phyloP scores from a whole-genome alignment of 2,888 invertebrate species.

The Cantharis lateralis region DNA sequence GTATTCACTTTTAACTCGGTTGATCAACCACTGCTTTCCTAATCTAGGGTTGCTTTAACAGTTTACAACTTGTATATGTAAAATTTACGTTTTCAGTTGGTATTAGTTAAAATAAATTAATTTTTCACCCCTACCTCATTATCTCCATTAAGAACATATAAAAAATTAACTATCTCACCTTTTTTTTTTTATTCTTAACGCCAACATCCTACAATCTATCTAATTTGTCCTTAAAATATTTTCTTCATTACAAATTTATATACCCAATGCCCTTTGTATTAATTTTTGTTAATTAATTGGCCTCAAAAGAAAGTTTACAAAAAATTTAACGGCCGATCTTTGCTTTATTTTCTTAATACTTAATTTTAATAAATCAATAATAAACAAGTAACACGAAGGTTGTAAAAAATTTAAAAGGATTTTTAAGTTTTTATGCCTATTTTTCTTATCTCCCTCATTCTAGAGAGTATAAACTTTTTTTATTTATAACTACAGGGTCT shows the following conservation, averaged over 20 bases:
- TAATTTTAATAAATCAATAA: not conserved
- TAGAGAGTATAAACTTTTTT: not conserved
- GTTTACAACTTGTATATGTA: conserved; percentile 14
- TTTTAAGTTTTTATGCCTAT: not conserved
- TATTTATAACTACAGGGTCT: not conserved
- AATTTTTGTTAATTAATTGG: not conserved
- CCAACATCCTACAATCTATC: not conserved
- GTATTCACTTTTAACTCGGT: conserved; percentile 32
- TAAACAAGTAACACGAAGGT: not conserved
- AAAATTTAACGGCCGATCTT: not conserved
- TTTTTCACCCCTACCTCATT: not conserved
- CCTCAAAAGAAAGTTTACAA: not conserved
- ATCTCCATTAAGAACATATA: not conserved
- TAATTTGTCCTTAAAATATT: not conserved
- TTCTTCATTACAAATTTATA: not conserved
- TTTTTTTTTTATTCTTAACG: too few relatives aligned
- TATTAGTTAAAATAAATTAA: not conserved
- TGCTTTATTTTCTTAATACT: not conserved
- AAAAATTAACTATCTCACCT: too few relatives aligned
- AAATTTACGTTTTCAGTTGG: not conserved
- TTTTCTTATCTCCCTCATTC: not conserved
- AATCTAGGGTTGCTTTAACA: conserved; percentile 18
- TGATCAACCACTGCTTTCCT: conserved; percentile 17
- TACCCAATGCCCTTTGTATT: not conserved
- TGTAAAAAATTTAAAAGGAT: not conserved